A percentile compares a stretch with the other conserved stretches of the same genome.
Evolutionary conservation across 2,113 vertebrate genomes (phyloP).

Genomic region (Catagonus wagneri): DNA sequence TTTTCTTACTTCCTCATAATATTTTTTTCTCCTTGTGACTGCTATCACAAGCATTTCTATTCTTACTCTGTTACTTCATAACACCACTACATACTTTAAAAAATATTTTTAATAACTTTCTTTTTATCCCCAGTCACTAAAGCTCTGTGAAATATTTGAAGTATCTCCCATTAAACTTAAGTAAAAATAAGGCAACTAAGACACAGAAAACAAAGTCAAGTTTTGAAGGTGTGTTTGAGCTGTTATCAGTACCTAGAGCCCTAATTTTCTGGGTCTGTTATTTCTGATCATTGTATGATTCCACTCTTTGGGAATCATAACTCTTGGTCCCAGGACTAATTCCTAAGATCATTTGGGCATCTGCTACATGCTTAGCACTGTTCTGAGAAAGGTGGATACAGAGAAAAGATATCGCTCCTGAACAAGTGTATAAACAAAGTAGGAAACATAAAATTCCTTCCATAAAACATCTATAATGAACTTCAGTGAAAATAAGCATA

Average conservation of each 20-base stretch:
- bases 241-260: not conserved
- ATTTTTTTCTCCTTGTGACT: not conserved
- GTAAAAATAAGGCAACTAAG: not conserved
- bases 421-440: not conserved
- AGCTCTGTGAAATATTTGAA: not conserved
- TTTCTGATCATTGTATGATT: not conserved
- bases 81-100: not conserved
- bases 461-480: not conserved
- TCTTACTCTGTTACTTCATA: not conserved
- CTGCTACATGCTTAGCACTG: not conserved
- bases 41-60: not conserved
- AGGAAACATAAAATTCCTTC: not conserved
- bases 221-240: not conserved
- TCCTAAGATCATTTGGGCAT: not conserved
- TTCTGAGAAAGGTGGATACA: not conserved
- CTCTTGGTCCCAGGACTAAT: not conserved
- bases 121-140: not conserved
- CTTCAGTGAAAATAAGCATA: not conserved
- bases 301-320: not conserved
- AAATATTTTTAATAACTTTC: not conserved
- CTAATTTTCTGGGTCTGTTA: not conserved
- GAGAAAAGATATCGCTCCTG: not conserved
- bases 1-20: not conserved
- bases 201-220: not conserved
- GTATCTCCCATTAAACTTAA: conserved; percentile 21